Evolutionary conservation across 2,888 invertebrate genomes (phyloP).

Genomic region (Sarcophaga carnaria): DNA sequence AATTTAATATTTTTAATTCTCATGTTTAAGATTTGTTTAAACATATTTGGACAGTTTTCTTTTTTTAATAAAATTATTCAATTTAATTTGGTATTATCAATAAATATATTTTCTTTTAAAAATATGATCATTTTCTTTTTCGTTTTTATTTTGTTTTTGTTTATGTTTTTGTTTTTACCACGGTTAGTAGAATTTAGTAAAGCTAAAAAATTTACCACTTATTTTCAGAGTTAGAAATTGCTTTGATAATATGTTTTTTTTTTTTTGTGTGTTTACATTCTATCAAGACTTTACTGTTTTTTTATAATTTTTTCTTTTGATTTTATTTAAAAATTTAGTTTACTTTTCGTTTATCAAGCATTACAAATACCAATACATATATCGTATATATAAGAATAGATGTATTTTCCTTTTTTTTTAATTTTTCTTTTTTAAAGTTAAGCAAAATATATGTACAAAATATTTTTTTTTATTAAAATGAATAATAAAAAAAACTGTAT

Average conservation of each 20-base stretch:
- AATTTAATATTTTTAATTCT: slow-evolving; percentile 32
- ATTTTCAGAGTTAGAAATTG: slow-evolving; percentile 58
- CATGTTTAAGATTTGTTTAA: slow-evolving; percentile 12
- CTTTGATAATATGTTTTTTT: slow-evolving; percentile 39
- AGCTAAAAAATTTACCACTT: slow-evolving; percentile 59
- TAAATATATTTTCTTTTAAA: slow-evolving; percentile 58
- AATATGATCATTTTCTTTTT: slow-evolving; percentile 55
- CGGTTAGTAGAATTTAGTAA: slow-evolving; percentile 53
- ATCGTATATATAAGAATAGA: slow-evolving; percentile 40
- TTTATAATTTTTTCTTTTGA: slow-evolving; percentile 50
- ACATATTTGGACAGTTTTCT: slow-evolving; percentile 36
- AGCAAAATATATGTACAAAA: slow-evolving; percentile 65
- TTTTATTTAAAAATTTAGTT: slow-evolving; percentile 64
- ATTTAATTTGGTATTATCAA: slow-evolving; percentile 33
- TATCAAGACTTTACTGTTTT: slow-evolving; percentile 52
- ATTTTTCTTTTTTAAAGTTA: slow-evolving; percentile 49
- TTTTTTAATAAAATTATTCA: slow-evolving; percentile 28
- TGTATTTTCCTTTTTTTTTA: slow-evolving; percentile 22
- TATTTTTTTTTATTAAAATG: slow-evolving; percentile 48
- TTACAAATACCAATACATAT: slow-evolving; percentile 43
- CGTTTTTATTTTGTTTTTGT: slow-evolving; percentile 1
- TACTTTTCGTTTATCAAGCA: slow-evolving; percentile 69
- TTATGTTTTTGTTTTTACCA: slow-evolving; percentile 36
- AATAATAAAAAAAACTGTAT: slow-evolving; percentile 54
- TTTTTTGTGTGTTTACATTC: slow-evolving; percentile 59